Evolutionary conservation across 2,113 vertebrate species (phyloP).

Genomic region (Odontesthes bonariensis): DNA sequence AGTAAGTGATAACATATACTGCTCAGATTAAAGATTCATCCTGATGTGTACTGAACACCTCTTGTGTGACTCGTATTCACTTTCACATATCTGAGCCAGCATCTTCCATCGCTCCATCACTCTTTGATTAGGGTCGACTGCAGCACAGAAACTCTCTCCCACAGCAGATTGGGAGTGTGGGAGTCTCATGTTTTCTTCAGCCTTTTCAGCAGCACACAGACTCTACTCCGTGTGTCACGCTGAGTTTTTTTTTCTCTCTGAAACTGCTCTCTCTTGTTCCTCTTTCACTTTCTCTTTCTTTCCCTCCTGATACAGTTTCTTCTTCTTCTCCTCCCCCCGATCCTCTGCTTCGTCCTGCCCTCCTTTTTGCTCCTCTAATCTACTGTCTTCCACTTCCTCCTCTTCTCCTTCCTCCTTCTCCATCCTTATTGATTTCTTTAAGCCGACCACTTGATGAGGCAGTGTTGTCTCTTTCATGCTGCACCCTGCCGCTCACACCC

Average conservation of each 20-base stretch:
- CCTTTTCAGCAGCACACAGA: conserved; percentile 52
- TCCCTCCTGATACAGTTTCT: conserved; percentile 32
- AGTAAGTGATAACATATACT: background rate
- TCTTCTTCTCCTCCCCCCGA: background rate
- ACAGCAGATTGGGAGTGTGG: conserved; percentile 72
- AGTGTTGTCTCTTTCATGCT: conserved; percentile 60
- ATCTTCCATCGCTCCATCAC: background rate
- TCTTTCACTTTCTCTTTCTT: conserved; percentile 36
- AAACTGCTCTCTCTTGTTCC: conserved; percentile 6
- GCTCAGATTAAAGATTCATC: background rate
- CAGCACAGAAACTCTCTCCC: conserved; percentile 51
- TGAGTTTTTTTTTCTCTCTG: conserved; percentile 33
- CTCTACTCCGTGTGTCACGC: conserved; percentile 37
- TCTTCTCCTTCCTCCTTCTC: conserved; percentile 4
- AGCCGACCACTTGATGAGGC: conserved; percentile 62
- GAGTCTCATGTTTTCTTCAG: conserved; percentile 66
- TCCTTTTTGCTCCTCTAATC: conserved; percentile 42
- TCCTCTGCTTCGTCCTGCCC: conserved; percentile 20
- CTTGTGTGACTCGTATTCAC: background rate
- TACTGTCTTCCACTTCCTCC: conserved; percentile 11
- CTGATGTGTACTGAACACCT: background rate
- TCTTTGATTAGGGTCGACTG: conserved; percentile 39
- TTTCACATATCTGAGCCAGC: background rate
- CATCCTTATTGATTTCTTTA: conserved; percentile 39
- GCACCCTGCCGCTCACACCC: conserved; percentile 40